phyloP scores from a whole-genome alignment of 1,140 invertebrate genomes.

The Akabosia matsudoensis region DNA sequence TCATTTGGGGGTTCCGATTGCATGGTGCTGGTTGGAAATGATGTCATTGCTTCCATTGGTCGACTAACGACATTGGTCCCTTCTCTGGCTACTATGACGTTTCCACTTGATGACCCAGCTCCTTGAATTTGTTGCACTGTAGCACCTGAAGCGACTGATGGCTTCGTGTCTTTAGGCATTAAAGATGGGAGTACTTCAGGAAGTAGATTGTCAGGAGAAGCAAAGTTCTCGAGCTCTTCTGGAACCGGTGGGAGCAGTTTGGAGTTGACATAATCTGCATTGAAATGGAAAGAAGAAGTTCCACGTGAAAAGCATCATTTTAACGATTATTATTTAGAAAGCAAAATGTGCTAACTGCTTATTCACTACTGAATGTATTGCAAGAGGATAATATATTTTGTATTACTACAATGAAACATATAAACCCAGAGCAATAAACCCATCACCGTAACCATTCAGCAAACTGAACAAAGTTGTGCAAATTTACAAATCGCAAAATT shows the following conservation, averaged over 20 bases:
- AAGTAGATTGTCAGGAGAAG: conserved; percentile 24
- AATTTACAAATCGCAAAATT: conserved; percentile 31
- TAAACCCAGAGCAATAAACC: too few relatives aligned
- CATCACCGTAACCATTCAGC: too few relatives aligned
- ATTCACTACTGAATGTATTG: too few relatives aligned
- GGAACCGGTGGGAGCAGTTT: conserved; percentile 60
- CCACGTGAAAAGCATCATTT: not conserved
- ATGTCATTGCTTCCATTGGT: not conserved
- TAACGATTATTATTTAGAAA: not conserved
- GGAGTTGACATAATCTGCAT: conserved; percentile 43
- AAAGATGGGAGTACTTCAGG: not conserved
- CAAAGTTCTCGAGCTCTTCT: conserved; percentile 56
- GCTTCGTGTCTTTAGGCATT: not conserved
- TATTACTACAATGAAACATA: too few relatives aligned
- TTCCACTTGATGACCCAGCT: not conserved
- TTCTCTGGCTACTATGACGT: not conserved
- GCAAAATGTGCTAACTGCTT: too few relatives aligned
- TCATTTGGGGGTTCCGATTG: not conserved
- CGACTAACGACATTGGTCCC: not conserved
- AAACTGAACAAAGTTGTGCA: too few relatives aligned
- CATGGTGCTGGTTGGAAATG: not conserved
- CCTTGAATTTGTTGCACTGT: conserved; percentile 34
- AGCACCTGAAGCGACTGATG: conserved; percentile 28
- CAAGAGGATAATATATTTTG: too few relatives aligned
- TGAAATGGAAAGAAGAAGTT: not conserved